phyloP scores from a whole-genome alignment of 1,140 invertebrate genomes.

The Heliconius melpomene region DNA sequence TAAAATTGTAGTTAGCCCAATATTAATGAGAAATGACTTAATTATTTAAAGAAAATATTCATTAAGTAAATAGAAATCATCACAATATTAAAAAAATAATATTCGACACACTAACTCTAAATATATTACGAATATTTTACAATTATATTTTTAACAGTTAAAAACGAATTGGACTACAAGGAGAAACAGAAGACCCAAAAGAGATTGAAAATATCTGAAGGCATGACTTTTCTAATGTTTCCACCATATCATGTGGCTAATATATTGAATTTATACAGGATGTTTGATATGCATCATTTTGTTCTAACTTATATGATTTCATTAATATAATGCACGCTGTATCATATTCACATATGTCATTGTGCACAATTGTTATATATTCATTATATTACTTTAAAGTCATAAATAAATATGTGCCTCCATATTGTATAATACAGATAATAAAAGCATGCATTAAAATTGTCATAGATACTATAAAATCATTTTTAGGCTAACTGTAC shows the following conservation, averaged over 20 bases:
- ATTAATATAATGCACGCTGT: not conserved
- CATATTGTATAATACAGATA: not conserved
- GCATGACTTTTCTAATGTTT: conserved; percentile 50
- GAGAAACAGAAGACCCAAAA: conserved; percentile 46
- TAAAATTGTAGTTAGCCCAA: too few relatives aligned
- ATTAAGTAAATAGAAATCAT: too few relatives aligned
- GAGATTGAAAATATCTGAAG: conserved; percentile 46
- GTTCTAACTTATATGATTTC: not conserved
- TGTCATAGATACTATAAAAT: too few relatives aligned
- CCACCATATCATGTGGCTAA: not conserved
- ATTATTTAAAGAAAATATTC: too few relatives aligned
- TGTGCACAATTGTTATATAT: not conserved
- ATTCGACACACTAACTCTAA: not conserved
- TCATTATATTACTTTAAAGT: too few relatives aligned
- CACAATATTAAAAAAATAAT: not conserved
- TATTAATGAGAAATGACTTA: too few relatives aligned
- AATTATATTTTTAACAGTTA: conserved; percentile 52
- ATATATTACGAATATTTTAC: not conserved
- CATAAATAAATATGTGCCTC: not conserved
- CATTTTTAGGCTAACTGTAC: too few relatives aligned
- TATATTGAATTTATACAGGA: not conserved
- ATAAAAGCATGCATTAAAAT: not conserved
- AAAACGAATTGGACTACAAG: conserved; percentile 48
- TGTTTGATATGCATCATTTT: not conserved
- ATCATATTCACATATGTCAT: not conserved